phyloP scores from a whole-genome alignment of 2,113 vertebrate species.

The Thryonomys swinderianus region DNA sequence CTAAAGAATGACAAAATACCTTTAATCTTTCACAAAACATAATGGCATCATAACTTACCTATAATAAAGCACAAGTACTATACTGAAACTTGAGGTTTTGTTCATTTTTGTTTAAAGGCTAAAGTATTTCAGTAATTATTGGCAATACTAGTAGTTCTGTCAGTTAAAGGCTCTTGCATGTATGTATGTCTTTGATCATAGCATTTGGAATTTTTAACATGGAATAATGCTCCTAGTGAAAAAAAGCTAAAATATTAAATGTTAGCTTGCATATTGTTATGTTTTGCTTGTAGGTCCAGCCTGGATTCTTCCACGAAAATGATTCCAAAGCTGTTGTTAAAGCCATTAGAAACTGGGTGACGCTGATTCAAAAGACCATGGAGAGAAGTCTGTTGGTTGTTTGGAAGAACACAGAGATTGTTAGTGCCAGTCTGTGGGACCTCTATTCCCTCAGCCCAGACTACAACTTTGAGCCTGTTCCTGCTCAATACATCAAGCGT shows the following conservation, averaged over 20 bases:
- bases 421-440: constrained; percentile 73
- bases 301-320: constrained; percentile 96
- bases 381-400: constrained; percentile 87
- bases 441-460: constrained; percentile 58
- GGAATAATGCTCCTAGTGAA: constrained; percentile 50
- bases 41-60: constrained; percentile 46
- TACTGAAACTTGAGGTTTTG: constrained; percentile 18
- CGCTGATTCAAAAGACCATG: constrained; percentile 92
- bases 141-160: constrained; percentile 4
- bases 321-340: constrained; percentile 96
- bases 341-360: constrained; percentile 94
- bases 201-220: constrained; percentile 17
- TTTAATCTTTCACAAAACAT: constrained; percentile 49
- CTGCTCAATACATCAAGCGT: constrained; percentile 83
- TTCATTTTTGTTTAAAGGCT: constrained; percentile 37
- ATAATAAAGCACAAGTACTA: background rate
- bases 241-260: constrained; percentile 54
- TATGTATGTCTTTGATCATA: background rate
- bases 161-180: background rate
- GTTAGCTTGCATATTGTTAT: constrained; percentile 33
- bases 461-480: constrained; percentile 76
- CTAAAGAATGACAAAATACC: constrained; percentile 40
- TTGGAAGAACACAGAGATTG: constrained; percentile 85
- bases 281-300: constrained; percentile 90
- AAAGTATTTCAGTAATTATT: constrained; percentile 45